A percentile compares a stretch with the other conserved stretches of the same genome.
These are phyloP conservation scores for Hipparchia semele DNA, from an alignment of 2,888 invertebrate genomes.

Conservation along the genomic window DNA sequence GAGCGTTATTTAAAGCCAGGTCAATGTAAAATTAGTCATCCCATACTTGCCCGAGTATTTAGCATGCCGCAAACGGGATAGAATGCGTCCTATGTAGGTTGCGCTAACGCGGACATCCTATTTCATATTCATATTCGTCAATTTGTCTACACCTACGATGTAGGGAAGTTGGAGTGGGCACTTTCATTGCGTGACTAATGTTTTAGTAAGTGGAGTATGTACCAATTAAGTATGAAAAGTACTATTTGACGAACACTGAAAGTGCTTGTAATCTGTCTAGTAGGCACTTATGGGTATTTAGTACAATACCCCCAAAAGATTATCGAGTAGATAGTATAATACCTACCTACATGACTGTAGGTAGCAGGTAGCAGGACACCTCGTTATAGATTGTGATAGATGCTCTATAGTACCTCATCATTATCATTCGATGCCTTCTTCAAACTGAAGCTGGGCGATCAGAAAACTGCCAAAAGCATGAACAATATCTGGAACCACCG, in stretches of 20 bases:
- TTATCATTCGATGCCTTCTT: no score
- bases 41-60: slow-evolving; percentile 5
- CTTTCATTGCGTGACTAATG: slow-evolving; percentile 16
- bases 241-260: slow-evolving; percentile 4
- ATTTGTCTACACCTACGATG: slow-evolving; percentile 34
- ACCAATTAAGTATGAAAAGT: not conserved
- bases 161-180: not conserved
- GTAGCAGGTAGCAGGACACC: no score
- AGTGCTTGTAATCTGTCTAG: not conserved
- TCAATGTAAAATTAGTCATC: slow-evolving; percentile 7
- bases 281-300: not conserved
- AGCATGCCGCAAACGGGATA: not conserved
- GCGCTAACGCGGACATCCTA: slow-evolving; percentile 46
- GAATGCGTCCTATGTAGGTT: slow-evolving; percentile 39
- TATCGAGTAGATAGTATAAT: not conserved
- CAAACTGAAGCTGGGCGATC: no score
- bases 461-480: no score
- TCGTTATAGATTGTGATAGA: no score
- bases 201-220: not conserved
- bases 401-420: no score
- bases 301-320: not conserved
- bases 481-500: no score
- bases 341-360: not conserved
- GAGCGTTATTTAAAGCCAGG: not conserved
- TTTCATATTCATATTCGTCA: slow-evolving; percentile 42